Base-by-base conservation (phyloP, 2,113 vertebrate species). In the Salvelinus fontinalis region DNA sequence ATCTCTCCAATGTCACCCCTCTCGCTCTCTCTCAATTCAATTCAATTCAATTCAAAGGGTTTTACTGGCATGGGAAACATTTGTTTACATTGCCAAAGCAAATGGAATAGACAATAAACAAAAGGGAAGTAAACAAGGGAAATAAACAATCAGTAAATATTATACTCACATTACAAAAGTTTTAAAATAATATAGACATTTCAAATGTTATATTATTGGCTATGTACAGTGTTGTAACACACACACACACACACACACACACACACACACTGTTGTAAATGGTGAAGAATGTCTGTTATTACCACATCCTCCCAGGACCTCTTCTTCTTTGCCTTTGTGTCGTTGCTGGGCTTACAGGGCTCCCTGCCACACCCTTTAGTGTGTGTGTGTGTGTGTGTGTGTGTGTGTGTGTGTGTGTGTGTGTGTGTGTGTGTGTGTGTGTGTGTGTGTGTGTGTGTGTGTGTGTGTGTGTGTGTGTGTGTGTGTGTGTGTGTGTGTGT, bases 321-420 rank as follows among this genome's bases (percentile, higher is more conserved):
- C 34, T 29, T 66, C 78, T 57, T 31, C 75, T 83, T 88, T 86
- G 77, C 85, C 80, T 77, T 65, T 9, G 29, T n/a, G 69, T 67
- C 26, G 13, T 68, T 31, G 66, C 65, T 74, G 77, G 72, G 77
- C 62, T 57, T 31, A 54, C 65, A 74, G 77, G 67, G 75, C 65
- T 75, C 74, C 24, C 12, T 51, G 3, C 62, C 80, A 70, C 29
- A 0, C 85, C 84, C 73, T 71, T 70, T 49, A 31, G 39, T 70
- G 39, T 77, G 13, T 65, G 39, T 65, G 20, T 76, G 22, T 49
- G 49, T n/a, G 24, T 71, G 71, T 66, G 31, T 14, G 74, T 89
- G 73, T 49, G 49, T n/a, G 24, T 71, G 71, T 66, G 31, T 14
- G 74, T 89, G 67, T 26, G 18, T 22, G 24, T 71, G 71, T 59